Evolutionary conservation across 1,140 invertebrate species (phyloP), one percentile per base, ranked within the genome.

Genomic region (Cylas formicarius): DNA sequence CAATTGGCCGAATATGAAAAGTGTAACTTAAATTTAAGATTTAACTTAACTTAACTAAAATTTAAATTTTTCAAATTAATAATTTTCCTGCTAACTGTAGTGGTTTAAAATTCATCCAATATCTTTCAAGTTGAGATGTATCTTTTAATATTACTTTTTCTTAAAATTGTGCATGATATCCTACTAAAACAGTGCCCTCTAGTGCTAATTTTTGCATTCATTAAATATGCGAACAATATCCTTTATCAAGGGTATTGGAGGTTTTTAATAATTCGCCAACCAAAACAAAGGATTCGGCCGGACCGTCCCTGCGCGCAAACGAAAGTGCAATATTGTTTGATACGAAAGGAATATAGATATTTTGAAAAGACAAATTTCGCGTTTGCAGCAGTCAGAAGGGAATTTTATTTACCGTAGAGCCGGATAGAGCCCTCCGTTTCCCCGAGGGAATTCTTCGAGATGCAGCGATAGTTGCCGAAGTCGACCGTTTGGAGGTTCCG

Each of bases 391-490:
- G n/a, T n/a, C n/a, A n/a, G n/a, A n/a, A 36, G 38, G 17, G 45
- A 48, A 59, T 62, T 61, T 59, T 55, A 67, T 75, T 80, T 78
- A 95, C 92, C 88, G 63, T 92, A 93, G 39, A 97, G 72, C 65
- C 87, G 75, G 65, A 96, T 92, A 27, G 82, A 84, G 46, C 90
- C 89, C 67, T 91, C 87, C 13, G 90, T 94, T 65, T 89, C 88
- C 39, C 91, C 91, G n/a, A 95, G 75, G 8, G 84, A 86, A 70
- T 95, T 97, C 69, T 91, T 91, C 40, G 89, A 87, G 63, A 90
- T 86, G 68, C 86, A 90, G 58, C 82, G 72, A 69, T 90, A 90
- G 66, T 80, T 87, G 44, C 86, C 86, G 60, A 87, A 89, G 67
- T 89, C 86, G 28, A 74, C 78, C 22, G 73, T 65, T 56, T 82